phyloP scores from a whole-genome alignment of 1,140 invertebrate species.

The Drosophila ohnishii region DNA sequence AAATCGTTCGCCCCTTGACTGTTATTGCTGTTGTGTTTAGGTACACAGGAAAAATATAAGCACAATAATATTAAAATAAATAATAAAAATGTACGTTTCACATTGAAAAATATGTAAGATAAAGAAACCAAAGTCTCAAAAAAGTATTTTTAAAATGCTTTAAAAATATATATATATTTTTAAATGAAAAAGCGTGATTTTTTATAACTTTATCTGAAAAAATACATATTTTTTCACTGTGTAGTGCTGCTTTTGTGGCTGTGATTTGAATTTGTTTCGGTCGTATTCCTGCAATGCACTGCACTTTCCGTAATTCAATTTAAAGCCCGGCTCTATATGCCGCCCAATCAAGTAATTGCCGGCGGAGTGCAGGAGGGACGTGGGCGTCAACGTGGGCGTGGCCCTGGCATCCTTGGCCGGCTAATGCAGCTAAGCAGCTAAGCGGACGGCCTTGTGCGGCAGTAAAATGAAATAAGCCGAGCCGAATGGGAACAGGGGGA shows the following conservation, averaged over 20 bases:
- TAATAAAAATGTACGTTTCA: too few species aligned
- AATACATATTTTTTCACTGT: not conserved
- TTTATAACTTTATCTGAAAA: not conserved
- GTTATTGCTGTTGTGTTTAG: conserved; percentile 22
- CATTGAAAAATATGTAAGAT: not conserved
- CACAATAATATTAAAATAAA: too few species aligned
- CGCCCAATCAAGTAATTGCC: conserved; percentile 53
- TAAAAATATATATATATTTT: not conserved
- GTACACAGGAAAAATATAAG: conserved; percentile 3
- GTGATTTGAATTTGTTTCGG: conserved; percentile 31
- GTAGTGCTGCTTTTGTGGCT: conserved; percentile 7
- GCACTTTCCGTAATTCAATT: conserved; percentile 73
- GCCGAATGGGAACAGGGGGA: conserved; percentile 26
- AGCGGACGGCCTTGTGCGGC: conserved; percentile 38
- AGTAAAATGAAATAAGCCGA: conserved; percentile 58
- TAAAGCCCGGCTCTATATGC: conserved; percentile 41
- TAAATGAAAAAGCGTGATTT: not conserved
- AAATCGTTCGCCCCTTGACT: conserved; percentile 40
- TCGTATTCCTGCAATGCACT: conserved; percentile 37
- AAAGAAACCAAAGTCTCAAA: not conserved
- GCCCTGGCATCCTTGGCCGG: conserved; percentile 15
- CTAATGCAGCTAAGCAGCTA: conserved; percentile 47
- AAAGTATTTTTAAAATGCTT: not conserved
- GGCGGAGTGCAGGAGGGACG: not conserved
- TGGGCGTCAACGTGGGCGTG: conserved; percentile 2